Evolutionary conservation across 2,113 vertebrate species (phyloP).

Genomic region (Asarcornis scutulata): DNA sequence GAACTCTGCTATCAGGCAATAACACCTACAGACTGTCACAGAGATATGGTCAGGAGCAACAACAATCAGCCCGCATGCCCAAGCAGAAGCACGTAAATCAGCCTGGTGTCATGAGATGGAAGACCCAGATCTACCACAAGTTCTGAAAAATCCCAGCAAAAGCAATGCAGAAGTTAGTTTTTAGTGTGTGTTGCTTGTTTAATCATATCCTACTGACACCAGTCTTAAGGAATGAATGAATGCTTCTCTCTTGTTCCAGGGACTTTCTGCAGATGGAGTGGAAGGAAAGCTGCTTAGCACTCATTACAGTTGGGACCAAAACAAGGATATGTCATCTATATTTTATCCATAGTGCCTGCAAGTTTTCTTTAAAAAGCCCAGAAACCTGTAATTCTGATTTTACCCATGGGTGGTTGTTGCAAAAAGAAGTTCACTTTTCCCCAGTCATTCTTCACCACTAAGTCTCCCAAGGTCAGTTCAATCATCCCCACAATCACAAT

Average conservation of each 20-base stretch:
- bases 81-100: background rate
- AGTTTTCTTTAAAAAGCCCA: background rate
- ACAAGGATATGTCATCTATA: background rate
- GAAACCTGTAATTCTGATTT: background rate
- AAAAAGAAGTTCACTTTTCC: background rate
- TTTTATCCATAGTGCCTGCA: background rate
- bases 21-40: background rate
- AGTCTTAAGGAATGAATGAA: background rate
- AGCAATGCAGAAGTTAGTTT: background rate
- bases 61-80: background rate
- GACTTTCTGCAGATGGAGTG: background rate
- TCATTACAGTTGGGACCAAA: background rate
- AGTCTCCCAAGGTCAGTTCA: background rate
- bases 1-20: background rate
- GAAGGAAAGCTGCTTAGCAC: background rate
- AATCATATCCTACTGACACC: background rate
- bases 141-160: background rate
- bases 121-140: background rate
- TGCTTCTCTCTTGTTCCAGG: background rate
- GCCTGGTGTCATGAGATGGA: background rate
- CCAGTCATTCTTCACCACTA: background rate
- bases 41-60: background rate
- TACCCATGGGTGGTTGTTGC: background rate
- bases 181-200: background rate
- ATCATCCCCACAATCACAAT: background rate